Conservation (phyloP, 2,113 vertebrate genomes). For the Dicaeum eximium region DNA sequence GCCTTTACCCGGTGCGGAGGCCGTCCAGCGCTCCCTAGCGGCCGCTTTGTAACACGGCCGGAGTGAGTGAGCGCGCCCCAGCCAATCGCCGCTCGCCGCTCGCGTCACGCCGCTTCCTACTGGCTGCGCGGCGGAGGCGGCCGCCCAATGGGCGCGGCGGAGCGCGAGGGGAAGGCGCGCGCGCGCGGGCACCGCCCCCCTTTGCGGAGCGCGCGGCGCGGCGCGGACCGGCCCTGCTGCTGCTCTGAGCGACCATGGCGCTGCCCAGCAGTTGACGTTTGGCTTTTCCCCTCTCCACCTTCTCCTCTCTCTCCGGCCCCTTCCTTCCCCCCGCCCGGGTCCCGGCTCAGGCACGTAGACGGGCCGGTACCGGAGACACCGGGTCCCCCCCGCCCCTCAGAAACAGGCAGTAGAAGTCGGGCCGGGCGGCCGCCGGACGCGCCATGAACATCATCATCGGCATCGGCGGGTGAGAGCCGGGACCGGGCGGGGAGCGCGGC, state of each 20-base stretch:
- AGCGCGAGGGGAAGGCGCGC: neutral
- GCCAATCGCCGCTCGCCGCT: neutral
- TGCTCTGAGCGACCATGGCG: conserved; percentile 40
- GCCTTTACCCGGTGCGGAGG: accelerated
- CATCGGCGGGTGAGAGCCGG: neutral
- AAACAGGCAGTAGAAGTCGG: neutral
- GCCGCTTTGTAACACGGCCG: too few relatives aligned
- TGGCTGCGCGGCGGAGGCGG: neutral
- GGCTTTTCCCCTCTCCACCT: neutral
- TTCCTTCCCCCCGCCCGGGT: neutral
- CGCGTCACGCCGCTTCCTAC: neutral
- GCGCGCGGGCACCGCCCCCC: neutral
- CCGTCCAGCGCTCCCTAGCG: neutral
- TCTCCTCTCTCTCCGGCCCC: neutral
- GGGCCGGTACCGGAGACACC: neutral
- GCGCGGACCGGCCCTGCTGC: neutral
- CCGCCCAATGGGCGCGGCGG: conserved; percentile 65
- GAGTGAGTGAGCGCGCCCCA: neutral
- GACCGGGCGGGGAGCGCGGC: neutral
- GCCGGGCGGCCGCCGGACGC: neutral
- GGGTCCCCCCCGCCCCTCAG: neutral
- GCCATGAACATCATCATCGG: conserved; percentile 3
- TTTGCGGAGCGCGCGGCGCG: conserved; percentile 7
- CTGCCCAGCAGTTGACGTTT: conserved; percentile 46
- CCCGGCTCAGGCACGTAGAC: conserved; percentile 6